These are phyloP conservation scores for Ceyx margarethae DNA, from an alignment of 2,113 vertebrate species.

Conservation along the genomic window DNA sequence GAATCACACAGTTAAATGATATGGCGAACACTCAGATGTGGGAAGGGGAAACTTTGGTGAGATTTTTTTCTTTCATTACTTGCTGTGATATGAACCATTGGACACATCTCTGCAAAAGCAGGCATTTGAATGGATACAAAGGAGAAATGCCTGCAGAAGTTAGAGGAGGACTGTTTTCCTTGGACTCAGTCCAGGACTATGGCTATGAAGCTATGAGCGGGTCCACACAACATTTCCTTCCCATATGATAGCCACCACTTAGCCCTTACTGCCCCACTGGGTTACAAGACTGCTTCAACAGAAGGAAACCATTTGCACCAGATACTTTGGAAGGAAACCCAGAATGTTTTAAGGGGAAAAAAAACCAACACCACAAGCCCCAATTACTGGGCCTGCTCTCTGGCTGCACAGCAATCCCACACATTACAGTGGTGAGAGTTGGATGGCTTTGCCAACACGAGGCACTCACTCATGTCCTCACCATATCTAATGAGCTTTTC, in stretches of 20 bases:
- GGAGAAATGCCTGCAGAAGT: neutral
- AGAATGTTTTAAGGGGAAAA: neutral
- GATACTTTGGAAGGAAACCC: neutral
- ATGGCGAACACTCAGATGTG: neutral
- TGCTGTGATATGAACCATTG: neutral
- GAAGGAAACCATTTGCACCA: neutral
- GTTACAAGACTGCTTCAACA: accelerated
- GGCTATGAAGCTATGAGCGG: neutral
- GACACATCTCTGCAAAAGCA: neutral
- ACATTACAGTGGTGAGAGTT: neutral
- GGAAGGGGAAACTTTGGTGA: neutral
- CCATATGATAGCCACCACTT: neutral
- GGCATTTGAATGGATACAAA: neutral
- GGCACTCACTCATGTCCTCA: accelerated
- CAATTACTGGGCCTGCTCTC: neutral
- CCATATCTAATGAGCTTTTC: neutral
- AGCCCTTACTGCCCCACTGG: neutral
- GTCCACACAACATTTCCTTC: neutral
- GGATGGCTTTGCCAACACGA: neutral
- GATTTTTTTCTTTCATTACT: neutral
- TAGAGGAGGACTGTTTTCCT: neutral
- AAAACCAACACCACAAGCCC: neutral
- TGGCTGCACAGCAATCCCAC: neutral
- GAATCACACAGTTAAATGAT: neutral
- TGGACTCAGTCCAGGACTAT: neutral